A percentile compares a stretch with the other conserved stretches of the same genome.
Conservation (phyloP, 1,140 invertebrate species). For the Spodoptera frugiperda region DNA sequence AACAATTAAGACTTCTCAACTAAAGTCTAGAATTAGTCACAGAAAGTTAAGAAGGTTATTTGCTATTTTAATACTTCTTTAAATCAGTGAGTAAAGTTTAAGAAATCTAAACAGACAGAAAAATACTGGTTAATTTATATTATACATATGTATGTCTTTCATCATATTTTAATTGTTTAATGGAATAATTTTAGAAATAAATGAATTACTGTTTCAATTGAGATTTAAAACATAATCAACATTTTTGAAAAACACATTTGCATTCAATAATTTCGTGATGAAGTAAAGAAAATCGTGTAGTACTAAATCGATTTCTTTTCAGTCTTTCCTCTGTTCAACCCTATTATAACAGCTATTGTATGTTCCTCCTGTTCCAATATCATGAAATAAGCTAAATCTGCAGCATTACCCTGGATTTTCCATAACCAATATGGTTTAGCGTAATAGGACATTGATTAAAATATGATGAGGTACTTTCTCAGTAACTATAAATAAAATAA, state of each 20-base stretch:
- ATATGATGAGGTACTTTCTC: not conserved
- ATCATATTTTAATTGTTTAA: no score
- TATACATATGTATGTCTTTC: no score
- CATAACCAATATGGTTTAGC: not conserved
- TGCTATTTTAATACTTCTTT: not conserved
- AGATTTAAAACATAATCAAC: no score
- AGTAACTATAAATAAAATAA: no score
- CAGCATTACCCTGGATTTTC: not conserved
- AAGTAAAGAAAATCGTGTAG: not conserved
- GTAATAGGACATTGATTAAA: not conserved
- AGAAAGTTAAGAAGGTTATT: not conserved
- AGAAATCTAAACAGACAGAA: no score
- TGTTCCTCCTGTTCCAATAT: not conserved
- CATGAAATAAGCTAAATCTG: not conserved
- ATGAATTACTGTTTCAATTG: no score
- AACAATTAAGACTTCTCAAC: not conserved
- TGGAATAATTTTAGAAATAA: no score
- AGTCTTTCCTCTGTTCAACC: not conserved
- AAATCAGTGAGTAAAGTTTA: not conserved
- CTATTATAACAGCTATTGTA: constrained; percentile 1
- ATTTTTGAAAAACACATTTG: not conserved
- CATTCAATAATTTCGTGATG: not conserved
- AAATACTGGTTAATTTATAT: no score
- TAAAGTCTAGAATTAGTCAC: not conserved
- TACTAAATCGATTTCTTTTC: not conserved